These are phyloP conservation scores for Eupithecia vulgata DNA, from an alignment of 2,888 invertebrate species.

Conservation along the genomic window DNA sequence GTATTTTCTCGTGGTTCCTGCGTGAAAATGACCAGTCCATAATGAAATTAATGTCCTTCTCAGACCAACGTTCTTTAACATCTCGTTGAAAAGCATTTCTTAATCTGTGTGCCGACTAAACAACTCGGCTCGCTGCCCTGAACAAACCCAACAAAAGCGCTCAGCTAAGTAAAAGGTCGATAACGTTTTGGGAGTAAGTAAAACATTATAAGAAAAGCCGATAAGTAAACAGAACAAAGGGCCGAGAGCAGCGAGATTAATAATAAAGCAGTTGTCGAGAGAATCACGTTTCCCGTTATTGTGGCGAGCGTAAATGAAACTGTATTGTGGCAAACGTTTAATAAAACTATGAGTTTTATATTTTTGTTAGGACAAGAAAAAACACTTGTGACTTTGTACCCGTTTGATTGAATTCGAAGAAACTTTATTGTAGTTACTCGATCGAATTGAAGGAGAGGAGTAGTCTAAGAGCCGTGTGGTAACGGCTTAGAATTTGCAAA, in stretches of 20 bases:
- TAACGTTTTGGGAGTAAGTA: conserved; percentile 32
- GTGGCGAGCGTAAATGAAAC: not conserved
- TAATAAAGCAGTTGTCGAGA: conserved; percentile 42
- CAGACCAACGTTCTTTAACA: not conserved
- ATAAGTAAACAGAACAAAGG: conserved; percentile 44
- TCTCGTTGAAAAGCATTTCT: not conserved
- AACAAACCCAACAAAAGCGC: conserved; percentile 14
- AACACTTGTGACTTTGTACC: not conserved
- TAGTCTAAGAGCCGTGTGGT: too few relatives aligned
- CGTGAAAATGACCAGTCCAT: not conserved
- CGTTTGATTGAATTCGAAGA: not conserved
- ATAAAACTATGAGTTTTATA: conserved; percentile 21
- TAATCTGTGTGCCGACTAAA: not conserved
- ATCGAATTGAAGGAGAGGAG: not conserved
- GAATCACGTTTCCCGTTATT: conserved; percentile 19
- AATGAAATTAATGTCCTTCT: not conserved
- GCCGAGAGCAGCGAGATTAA: conserved; percentile 39
- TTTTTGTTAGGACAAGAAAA: not conserved
- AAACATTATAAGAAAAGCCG: conserved; percentile 42
- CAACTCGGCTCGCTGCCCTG: conserved; percentile 6
- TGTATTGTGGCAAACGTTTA: conserved; percentile 5
- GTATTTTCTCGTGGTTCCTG: not conserved
- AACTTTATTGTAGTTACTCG: not conserved
- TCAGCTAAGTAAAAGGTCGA: conserved; percentile 21
- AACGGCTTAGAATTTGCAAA: too few relatives aligned